Conservation (phyloP, 2,797 vertebrate species). For the Neosilurus mollespiculum region DNA sequence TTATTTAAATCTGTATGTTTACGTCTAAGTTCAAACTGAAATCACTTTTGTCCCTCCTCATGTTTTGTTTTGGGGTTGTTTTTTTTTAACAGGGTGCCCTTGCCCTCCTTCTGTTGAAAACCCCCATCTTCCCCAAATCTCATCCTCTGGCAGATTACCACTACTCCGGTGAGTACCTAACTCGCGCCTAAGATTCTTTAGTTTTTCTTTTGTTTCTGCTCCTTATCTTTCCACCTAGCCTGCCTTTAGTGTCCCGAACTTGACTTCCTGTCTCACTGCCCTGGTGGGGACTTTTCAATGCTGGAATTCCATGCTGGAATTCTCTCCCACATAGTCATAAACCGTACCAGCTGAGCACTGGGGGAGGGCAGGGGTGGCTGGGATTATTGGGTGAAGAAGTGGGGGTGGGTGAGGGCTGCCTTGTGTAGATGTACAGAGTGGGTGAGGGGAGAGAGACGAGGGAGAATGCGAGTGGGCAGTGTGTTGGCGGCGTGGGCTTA, state of each 20-base stretch:
- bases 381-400: slow-evolving; percentile 63
- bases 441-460: slow-evolving; percentile 38
- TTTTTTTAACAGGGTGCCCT: slow-evolving; percentile 77
- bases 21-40: slow-evolving; percentile 6
- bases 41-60: background rate
- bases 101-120: slow-evolving; percentile 84
- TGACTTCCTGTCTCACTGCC: background rate
- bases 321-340: slow-evolving; percentile 45
- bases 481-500: slow-evolving; percentile 67
- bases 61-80: background rate
- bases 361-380: slow-evolving; percentile 47
- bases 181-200: background rate
- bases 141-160: slow-evolving; percentile 87
- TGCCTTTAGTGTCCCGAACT: background rate
- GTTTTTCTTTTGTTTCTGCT: background rate
- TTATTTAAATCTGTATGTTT: background rate
- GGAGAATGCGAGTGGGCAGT: slow-evolving; percentile 25
- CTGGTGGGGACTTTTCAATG: background rate
- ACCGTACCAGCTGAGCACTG: slow-evolving; percentile 62
- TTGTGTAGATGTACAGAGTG: slow-evolving; percentile 46
- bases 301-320: slow-evolving; percentile 30
- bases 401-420: slow-evolving; percentile 57
- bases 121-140: slow-evolving; percentile 74
- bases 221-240: background rate
- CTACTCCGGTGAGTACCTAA: slow-evolving; percentile 84